A percentile compares a stretch with the other conserved stretches of the same genome.
These are phyloP conservation scores for Rhyacophila brunnea DNA, from an alignment of 1,140 invertebrate genomes.

Conservation along the genomic window DNA sequence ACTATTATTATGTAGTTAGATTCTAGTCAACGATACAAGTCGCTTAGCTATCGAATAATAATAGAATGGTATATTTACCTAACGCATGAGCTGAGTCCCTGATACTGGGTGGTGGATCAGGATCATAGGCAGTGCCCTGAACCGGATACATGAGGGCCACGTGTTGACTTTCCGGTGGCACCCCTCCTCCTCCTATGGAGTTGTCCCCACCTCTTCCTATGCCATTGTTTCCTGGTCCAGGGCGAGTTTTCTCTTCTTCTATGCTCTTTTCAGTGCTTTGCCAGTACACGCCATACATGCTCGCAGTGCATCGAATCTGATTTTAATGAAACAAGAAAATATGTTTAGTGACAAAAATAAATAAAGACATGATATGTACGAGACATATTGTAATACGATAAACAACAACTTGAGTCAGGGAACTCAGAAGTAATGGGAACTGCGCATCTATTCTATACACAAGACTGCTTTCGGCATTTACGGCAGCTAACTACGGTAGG, in stretches of 20 bases:
- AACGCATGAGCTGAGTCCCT: slow-evolving; percentile 19
- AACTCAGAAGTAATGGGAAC: no score
- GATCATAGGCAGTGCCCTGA: slow-evolving; percentile 28
- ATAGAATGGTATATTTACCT: no score
- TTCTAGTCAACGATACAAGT: no score
- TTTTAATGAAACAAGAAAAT: not conserved
- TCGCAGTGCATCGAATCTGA: slow-evolving; percentile 62
- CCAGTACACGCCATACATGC: slow-evolving; percentile 62
- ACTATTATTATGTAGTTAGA: no score
- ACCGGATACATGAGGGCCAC: slow-evolving; percentile 35
- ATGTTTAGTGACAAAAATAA: no score
- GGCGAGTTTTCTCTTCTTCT: slow-evolving; percentile 50
- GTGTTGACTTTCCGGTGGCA: slow-evolving; percentile 29
- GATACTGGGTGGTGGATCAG: slow-evolving; percentile 22
- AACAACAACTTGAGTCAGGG: no score
- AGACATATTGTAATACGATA: no score
- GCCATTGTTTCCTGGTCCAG: slow-evolving; percentile 20
- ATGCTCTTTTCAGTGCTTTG: slow-evolving; percentile 61
- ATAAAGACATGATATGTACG: no score
- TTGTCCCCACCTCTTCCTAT: slow-evolving; percentile 17
- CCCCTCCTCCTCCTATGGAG: slow-evolving; percentile 7
- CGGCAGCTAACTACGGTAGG: no score
- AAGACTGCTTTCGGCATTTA: no score
- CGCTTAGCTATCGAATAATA: no score
- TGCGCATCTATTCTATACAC: no score